Base-by-base conservation (phyloP, 2,888 invertebrate species). In the Eledona agricola region DNA sequence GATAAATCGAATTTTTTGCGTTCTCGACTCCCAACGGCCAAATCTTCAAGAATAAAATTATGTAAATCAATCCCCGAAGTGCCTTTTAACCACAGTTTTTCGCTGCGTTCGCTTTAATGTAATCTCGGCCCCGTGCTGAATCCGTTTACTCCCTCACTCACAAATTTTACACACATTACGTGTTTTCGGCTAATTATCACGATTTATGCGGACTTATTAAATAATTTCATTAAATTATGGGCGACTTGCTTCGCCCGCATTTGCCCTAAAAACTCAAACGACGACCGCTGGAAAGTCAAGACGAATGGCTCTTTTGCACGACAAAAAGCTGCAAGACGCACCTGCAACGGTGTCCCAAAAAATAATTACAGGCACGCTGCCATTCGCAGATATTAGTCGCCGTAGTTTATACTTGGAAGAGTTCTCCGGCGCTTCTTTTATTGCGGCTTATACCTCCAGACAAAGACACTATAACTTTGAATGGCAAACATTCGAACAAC, bases 31-130 rank as follows among this genome's bases (percentile, higher is more conserved):
- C 34, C 57, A 42, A 42, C 29, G 32, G 52, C 51, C 50, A 53
- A 57, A 59, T 57, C 57, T 57, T 49, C n/a, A 43, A 50, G 57
- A 57, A 57, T 59, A 57, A 55, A 55, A 59, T 59, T 59, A 59
- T 59, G 59, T 49, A 59, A 59, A 59, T 59, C 55, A 59, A 59
- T 59, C 45, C 59, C 57, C 51, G 55, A 59, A 59, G 57, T 59
- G 57, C 53, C 55, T 53, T 59, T 59, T 59, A 59, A 59, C 57
- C 55, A 57, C 57, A 53, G 46, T 57, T 57, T 59, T 57, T 55
- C 51, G 51, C 52, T 19, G 37, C 49, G 52, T 40, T 38, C 29
- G 38, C 45, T 58, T 46, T 49, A 54, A 47, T 56, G 47, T 51
- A 56, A 56, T 53, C 51, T 35, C 47, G 51, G 31, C 45, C 32